These are phyloP conservation scores for Andrena hattorfiana DNA, from an alignment of 2,888 invertebrate species.

Conservation along the genomic window DNA sequence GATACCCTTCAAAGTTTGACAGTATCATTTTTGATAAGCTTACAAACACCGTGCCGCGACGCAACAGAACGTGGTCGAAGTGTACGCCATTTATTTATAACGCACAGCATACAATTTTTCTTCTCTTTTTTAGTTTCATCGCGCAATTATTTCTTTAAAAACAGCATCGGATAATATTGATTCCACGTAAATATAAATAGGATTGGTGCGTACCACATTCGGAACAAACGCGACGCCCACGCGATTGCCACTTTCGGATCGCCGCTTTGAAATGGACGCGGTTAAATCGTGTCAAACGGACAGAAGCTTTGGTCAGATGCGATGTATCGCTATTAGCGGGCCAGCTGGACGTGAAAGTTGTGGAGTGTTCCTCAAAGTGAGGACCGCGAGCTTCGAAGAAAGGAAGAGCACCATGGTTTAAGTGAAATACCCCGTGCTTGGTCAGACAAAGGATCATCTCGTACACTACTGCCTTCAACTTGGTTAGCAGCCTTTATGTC, in stretches of 20 bases:
- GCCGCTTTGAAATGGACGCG: neutral
- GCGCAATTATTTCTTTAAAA: neutral
- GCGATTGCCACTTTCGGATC: neutral
- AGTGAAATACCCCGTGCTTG: too few relatives aligned
- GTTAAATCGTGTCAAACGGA: constrained; percentile 18
- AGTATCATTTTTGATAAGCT: neutral
- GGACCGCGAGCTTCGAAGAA: too few relatives aligned
- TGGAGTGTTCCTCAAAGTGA: neutral
- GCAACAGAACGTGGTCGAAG: neutral
- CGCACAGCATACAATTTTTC: neutral
- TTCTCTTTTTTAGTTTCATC: neutral
- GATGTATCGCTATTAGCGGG: neutral
- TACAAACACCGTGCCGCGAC: neutral
- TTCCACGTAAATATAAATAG: constrained; percentile 45
- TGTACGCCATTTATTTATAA: neutral
- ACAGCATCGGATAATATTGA: constrained; percentile 28
- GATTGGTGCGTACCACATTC: constrained; percentile 19
- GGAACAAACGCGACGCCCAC: constrained; percentile 17
- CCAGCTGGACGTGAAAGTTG: neutral
- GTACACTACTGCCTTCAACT: too few relatives aligned
- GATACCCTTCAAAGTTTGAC: neutral
- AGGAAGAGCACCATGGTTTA: too few relatives aligned
- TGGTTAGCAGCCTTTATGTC: too few relatives aligned
- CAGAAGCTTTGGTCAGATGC: neutral
- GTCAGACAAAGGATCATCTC: too few relatives aligned